Base-by-base conservation (phyloP, 1,140 invertebrate genomes). In the Nasonia longicornis region DNA sequence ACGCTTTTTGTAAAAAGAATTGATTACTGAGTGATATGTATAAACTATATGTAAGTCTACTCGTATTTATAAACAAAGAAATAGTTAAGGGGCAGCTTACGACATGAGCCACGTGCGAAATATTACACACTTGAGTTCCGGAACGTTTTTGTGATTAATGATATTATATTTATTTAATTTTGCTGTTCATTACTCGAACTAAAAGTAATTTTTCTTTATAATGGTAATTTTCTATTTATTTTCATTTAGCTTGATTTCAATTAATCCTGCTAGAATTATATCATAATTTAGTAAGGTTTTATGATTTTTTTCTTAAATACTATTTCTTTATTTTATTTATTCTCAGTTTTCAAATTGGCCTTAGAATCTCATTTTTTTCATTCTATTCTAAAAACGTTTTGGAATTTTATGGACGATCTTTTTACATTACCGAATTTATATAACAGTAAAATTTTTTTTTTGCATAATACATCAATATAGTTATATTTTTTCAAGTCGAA, bases 1-100 rank as follows among this genome's bases (percentile, higher is more conserved):
- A 79, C 63, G 64, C 72, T 79, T 79, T 71, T 72, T 82, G 71
- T 79, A 82, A 58, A 79, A 75, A 79, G 42, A 67, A 77, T 82
- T 78, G 20, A 38, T 79, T 42, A 12, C 70, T 82, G 76, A 82
- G 77, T 76, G 77, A 75, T 82, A 76, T 79, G 45, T 78, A 75
- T 74, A 79, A 71, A 82, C 35, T 82, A 78, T 82, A 74, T 58
- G 48, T 73, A 78, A 78, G 48, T 77, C 11, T 69, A 82, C 35
- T 79, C 14, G 14, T 67, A 79, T 82, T 82, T 70, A 76, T 82
- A 67, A 52, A 31, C 12, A 31, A 75, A 80, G 45, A 69, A 26
- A 58, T 63, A 77, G n/a, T 64, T 67, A 58, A 82, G 58, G 26
- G 2, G 29, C 45, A 71, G 11, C 63, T 64, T 77, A 12, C 1